A percentile compares a stretch with the other conserved stretches of the same genome.
phyloP scores from a whole-genome alignment of 2,888 invertebrate genomes.

The Archips xylosteana region DNA sequence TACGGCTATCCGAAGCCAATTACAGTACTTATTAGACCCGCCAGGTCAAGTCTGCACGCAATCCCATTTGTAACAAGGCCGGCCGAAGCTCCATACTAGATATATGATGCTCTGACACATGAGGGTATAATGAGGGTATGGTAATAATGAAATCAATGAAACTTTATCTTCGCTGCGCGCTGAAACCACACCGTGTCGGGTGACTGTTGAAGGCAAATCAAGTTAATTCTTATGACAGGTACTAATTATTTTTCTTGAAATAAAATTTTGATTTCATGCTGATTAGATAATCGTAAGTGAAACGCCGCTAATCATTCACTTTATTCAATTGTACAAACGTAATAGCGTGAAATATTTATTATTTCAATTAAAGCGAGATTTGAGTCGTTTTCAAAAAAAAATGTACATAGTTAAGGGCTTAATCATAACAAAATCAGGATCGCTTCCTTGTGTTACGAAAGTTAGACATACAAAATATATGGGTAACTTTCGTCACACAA shows the following conservation, averaged over 20 bases:
- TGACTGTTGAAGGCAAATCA: slow-evolving; percentile 23
- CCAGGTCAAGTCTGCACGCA: slow-evolving; percentile 62
- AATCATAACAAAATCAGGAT: too few species aligned
- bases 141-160: slow-evolving; percentile 41
- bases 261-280: neutral
- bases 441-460: too few species aligned
- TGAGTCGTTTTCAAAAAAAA: too few species aligned
- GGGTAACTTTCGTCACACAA: too few species aligned
- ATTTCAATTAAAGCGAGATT: neutral
- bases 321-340: neutral
- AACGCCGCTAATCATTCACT: neutral
- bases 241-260: slow-evolving; percentile 15
- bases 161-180: slow-evolving; percentile 25
- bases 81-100: slow-evolving; percentile 47
- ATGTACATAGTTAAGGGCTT: too few species aligned
- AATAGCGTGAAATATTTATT: neutral
- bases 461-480: too few species aligned
- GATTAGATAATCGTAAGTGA: neutral
- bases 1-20: slow-evolving; percentile 46
- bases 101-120: slow-evolving; percentile 30
- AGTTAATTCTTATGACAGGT: slow-evolving; percentile 24
- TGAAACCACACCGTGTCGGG: slow-evolving; percentile 27
- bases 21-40: slow-evolving; percentile 45
- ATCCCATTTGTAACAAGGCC: slow-evolving; percentile 53
- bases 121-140: slow-evolving; percentile 38